Conservation (phyloP, 1,140 invertebrate species). For the Cyclina sinensis region DNA sequence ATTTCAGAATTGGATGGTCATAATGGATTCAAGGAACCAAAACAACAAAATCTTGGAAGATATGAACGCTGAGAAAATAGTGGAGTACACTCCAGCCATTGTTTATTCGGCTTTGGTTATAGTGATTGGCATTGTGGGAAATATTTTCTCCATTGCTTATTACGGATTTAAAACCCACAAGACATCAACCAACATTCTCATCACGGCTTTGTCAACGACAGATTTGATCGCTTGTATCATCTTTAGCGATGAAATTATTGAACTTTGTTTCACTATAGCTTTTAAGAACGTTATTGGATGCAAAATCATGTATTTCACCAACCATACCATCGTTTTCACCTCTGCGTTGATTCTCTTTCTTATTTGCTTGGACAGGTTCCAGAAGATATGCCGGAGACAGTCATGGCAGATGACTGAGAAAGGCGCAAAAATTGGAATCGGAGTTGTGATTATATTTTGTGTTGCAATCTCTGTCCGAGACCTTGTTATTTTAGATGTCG, state of each 20-base stretch:
- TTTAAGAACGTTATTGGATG: neutral
- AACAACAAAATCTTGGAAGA: neutral
- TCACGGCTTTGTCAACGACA: neutral
- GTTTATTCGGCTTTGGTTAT: neutral
- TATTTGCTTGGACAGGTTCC: neutral
- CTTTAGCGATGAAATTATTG: constrained; percentile 14
- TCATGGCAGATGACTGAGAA: neutral
- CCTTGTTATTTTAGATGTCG: neutral
- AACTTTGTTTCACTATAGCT: neutral
- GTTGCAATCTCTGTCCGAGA: neutral
- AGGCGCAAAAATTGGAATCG: neutral
- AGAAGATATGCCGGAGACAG: neutral
- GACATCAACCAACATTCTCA: neutral
- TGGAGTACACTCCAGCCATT: neutral
- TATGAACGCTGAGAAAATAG: neutral
- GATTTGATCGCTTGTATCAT: neutral
- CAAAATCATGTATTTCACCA: constrained; percentile 1
- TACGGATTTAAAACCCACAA: neutral
- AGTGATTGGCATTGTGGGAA: neutral
- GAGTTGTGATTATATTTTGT: neutral
- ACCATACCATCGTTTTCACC: neutral
- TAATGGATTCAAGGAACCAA: neutral
- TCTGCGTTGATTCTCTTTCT: neutral
- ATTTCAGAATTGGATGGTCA: too few relatives aligned
- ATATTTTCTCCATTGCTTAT: neutral